phyloP scores from a whole-genome alignment of 2,888 invertebrate genomes.

The Eristalis arbustorum region DNA sequence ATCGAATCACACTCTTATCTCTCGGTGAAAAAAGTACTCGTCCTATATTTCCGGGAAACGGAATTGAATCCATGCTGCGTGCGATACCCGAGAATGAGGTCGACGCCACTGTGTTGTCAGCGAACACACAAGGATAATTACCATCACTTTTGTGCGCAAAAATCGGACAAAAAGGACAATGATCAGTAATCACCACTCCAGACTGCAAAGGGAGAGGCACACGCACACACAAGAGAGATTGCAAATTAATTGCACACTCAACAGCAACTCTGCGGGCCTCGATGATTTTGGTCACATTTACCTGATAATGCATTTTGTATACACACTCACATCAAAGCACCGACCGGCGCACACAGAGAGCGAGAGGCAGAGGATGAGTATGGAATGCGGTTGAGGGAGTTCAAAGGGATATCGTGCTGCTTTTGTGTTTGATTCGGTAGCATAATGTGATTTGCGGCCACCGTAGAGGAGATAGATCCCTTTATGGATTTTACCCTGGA shows the following conservation, averaged over 20 bases:
- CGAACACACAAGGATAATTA: slow-evolving; percentile 3
- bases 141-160: slow-evolving; percentile 1
- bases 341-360: not conserved
- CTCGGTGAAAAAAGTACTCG: not conserved
- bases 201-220: not conserved
- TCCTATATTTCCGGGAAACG: not conserved
- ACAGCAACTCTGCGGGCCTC: slow-evolving; percentile 15
- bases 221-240: slow-evolving; percentile 9
- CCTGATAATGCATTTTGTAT: slow-evolving; percentile 39
- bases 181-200: slow-evolving; percentile 14
- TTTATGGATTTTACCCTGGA: not conserved
- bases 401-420: not conserved
- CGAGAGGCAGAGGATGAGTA: not conserved
- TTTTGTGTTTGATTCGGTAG: not conserved
- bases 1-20: not conserved
- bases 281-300: slow-evolving; percentile 1
- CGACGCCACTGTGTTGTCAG: not conserved
- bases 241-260: slow-evolving; percentile 49
- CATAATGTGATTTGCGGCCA: not conserved
- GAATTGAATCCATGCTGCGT: not conserved
- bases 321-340: not conserved
- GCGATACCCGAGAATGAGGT: not conserved
- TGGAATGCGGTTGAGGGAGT: not conserved
- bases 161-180: slow-evolving; percentile 16
- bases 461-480: not conserved